These are phyloP conservation scores for Allolobophora icterica DNA, from an alignment of 2,888 invertebrate species.

Conservation along the genomic window DNA sequence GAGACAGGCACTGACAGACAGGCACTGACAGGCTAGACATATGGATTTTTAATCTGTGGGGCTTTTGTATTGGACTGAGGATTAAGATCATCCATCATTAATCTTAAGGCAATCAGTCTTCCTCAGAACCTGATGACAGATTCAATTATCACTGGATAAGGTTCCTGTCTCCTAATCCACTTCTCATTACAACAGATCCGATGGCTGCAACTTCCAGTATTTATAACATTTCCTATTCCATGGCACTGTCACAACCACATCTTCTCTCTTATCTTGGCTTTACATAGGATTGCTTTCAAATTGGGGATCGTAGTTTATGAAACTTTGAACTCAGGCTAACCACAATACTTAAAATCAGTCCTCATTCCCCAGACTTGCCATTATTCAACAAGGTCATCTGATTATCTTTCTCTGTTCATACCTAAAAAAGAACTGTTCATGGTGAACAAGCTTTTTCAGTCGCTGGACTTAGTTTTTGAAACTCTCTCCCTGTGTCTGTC, in stretches of 20 bases:
- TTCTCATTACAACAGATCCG: background rate
- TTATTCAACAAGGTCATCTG: too few relatives aligned
- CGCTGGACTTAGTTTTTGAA: too few relatives aligned
- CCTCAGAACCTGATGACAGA: background rate
- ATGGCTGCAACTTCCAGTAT: background rate
- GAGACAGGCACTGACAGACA: too few relatives aligned
- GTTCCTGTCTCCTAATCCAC: background rate
- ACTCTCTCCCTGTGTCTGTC: too few relatives aligned
- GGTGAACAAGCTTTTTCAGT: too few relatives aligned
- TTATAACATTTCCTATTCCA: background rate
- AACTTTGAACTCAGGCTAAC: too few relatives aligned
- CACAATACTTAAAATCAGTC: too few relatives aligned
- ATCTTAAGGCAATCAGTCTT: background rate
- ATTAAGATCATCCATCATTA: constrained; percentile 17
- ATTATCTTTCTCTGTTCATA: too few relatives aligned
- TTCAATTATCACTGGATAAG: background rate
- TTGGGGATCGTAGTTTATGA: too few relatives aligned
- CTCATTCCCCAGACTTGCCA: too few relatives aligned
- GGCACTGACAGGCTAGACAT: background rate
- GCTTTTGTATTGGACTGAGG: background rate
- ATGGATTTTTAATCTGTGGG: constrained; percentile 6
- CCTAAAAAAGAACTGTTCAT: too few relatives aligned
- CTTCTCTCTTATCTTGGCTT: background rate
- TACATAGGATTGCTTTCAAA: background rate
- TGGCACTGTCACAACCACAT: background rate